phyloP scores from a whole-genome alignment of 2,797 vertebrate genomes.

The Manis pentadactyla region DNA sequence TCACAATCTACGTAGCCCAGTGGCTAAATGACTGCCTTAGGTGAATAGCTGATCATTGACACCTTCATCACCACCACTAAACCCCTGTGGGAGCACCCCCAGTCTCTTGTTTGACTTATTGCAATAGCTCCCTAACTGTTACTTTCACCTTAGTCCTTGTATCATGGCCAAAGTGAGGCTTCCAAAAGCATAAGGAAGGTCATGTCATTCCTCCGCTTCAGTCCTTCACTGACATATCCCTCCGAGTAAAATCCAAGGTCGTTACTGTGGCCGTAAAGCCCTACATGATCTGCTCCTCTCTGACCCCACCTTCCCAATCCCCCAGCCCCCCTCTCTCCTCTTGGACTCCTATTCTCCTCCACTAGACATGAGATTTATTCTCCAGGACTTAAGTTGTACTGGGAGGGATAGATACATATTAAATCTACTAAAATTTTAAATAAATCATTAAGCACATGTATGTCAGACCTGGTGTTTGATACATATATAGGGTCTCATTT shows the following conservation, averaged over 20 bases:
- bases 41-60: background rate
- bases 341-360: accelerated
- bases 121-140: background rate
- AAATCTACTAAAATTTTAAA: background rate
- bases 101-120: background rate
- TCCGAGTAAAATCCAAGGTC: background rate
- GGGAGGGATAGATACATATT: background rate
- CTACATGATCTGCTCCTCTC: background rate
- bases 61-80: too few relatives aligned
- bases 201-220: background rate
- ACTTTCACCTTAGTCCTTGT: background rate
- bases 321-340: too few relatives aligned
- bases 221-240: background rate
- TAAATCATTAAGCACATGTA: background rate
- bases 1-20: background rate
- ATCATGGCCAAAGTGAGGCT: too few relatives aligned
- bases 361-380: background rate
- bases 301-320: too few relatives aligned
- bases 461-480: background rate
- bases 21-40: background rate
- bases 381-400: background rate
- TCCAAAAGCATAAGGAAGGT: background rate
- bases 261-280: background rate
- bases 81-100: too few relatives aligned
- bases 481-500: background rate